Evolutionary conservation across 1,140 invertebrate species (phyloP).

Genomic region (Macrosteles quadrilineatus): DNA sequence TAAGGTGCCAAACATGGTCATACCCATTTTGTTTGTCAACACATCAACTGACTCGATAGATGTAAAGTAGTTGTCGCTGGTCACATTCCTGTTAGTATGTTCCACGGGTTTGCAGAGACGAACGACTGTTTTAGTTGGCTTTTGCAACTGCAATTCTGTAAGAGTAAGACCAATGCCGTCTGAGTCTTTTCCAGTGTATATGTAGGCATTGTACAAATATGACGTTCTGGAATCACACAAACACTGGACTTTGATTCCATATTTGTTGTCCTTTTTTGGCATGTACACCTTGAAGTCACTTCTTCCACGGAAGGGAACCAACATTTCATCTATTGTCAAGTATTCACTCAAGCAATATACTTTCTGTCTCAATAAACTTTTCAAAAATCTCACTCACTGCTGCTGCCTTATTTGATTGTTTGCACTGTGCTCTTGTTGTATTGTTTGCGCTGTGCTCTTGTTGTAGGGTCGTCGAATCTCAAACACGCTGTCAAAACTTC

Average conservation of each 20-base stretch:
- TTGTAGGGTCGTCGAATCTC: conserved; percentile 25
- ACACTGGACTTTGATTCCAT: conserved; percentile 50
- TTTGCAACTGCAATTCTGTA: conserved; percentile 5
- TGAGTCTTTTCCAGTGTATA: conserved; percentile 43
- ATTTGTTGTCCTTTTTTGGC: conserved; percentile 48
- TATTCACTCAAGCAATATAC: background rate
- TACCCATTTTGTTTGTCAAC: conserved; percentile 42
- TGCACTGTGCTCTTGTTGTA: too few species aligned
- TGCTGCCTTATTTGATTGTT: conserved; percentile 38
- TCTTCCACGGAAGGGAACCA: conserved; percentile 46
- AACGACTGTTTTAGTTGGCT: conserved; percentile 25
- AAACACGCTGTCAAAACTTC: conserved; percentile 17
- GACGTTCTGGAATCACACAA: conserved; percentile 42
- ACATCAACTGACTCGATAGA: conserved; percentile 47
- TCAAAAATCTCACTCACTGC: conserved; percentile 39
- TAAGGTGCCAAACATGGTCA: conserved; percentile 51
- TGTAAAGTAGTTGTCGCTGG: conserved; percentile 50
- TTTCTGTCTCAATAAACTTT: conserved; percentile 25
- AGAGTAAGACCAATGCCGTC: conserved; percentile 27
- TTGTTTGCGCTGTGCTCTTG: background rate
- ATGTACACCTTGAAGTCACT: conserved; percentile 49
- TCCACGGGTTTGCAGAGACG: conserved; percentile 36
- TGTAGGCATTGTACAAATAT: conserved; percentile 44
- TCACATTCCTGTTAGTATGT: conserved; percentile 46
- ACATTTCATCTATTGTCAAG: conserved; percentile 45